Conservation (phyloP, 2,113 vertebrate species). For the Phodopus roborovskii region DNA sequence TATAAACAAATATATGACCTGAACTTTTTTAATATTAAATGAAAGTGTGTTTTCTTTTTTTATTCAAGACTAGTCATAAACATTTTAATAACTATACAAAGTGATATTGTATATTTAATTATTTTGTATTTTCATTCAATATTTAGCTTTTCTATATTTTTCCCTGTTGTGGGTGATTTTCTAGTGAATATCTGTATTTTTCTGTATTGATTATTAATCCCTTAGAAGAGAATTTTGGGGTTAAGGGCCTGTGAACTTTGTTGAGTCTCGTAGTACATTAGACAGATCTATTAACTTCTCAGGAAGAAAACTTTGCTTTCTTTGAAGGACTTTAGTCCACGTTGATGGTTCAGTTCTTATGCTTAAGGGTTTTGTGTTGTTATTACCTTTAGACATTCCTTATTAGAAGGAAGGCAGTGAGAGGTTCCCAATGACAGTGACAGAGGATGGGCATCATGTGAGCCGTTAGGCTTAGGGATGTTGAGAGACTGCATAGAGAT, state of each 20-base stretch:
- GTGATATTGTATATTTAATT: background rate
- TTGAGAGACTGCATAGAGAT: background rate
- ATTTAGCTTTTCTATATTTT: conserved; percentile 18
- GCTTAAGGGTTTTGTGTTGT: background rate
- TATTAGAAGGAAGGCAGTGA: background rate
- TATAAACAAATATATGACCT: background rate
- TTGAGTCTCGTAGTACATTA: background rate
- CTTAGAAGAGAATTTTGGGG: background rate
- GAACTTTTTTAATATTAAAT: conserved; percentile 19
- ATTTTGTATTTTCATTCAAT: background rate
- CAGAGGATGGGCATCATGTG: background rate
- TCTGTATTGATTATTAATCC: background rate
- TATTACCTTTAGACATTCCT: background rate
- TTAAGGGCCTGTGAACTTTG: background rate
- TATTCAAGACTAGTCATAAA: conserved; percentile 16
- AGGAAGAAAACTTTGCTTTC: background rate
- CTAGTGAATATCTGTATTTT: background rate
- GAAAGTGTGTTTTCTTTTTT: background rate
- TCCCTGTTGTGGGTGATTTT: background rate
- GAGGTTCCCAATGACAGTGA: background rate
- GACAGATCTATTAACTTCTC: background rate
- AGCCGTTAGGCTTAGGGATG: background rate
- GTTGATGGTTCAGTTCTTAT: background rate
- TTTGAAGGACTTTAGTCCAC: background rate
- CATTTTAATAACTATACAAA: background rate